Evolutionary conservation across 2,797 vertebrate species (phyloP).

Genomic region (Sebastes hubbsi): DNA sequence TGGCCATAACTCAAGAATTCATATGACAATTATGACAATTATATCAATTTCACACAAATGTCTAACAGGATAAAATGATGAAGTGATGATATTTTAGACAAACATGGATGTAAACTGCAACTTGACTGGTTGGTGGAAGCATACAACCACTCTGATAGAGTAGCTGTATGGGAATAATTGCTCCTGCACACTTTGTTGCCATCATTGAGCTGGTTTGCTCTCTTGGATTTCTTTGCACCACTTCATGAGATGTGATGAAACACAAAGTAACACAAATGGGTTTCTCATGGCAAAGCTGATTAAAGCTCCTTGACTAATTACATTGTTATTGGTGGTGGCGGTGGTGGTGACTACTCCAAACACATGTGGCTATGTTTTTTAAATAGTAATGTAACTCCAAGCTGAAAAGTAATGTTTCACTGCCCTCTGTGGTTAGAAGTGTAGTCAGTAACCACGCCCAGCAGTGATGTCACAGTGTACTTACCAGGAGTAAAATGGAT

Average conservation of each 20-base stretch:
- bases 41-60: too few relatives aligned
- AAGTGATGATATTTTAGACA: too few relatives aligned
- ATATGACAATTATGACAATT: too few relatives aligned
- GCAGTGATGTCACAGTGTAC: background rate
- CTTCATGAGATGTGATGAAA: slow-evolving; percentile 23
- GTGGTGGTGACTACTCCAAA: background rate
- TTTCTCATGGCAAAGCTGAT: background rate
- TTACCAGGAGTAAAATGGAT: background rate
- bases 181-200: background rate
- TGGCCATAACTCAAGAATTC: too few relatives aligned
- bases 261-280: background rate
- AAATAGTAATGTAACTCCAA: background rate
- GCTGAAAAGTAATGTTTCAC: slow-evolving; percentile 3
- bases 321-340: background rate
- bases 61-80: too few relatives aligned
- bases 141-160: background rate
- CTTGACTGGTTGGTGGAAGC: too few relatives aligned
- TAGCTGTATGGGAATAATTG: too few relatives aligned
- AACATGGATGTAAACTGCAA: too few relatives aligned
- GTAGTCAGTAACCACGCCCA: background rate
- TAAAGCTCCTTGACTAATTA: background rate
- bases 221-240: background rate
- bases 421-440: slow-evolving; percentile 1
- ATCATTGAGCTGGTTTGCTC: background rate
- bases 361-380: background rate